Conservation (phyloP, 1,140 invertebrate genomes). For the Temnothorax nylanderi region DNA sequence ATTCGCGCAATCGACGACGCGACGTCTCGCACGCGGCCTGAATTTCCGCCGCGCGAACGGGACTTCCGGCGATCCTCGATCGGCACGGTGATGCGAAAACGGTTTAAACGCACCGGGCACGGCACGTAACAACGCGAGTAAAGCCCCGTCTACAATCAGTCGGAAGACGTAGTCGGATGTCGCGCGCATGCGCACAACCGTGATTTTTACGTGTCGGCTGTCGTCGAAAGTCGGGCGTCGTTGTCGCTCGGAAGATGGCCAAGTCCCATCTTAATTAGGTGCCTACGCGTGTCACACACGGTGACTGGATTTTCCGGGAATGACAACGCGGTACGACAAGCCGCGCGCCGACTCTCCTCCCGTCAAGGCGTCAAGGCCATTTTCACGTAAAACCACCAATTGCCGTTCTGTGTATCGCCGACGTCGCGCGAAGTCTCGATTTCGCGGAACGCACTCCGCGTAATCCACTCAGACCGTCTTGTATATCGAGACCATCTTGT, state of each 20-base stretch:
- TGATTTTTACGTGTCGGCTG: no score
- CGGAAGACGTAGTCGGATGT: no score
- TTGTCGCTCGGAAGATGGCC: no score
- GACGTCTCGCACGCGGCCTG: not conserved
- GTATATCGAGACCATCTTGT: not conserved
- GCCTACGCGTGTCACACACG: conserved; percentile 10
- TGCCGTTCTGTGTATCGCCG: not conserved
- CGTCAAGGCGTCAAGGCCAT: conserved; percentile 43
- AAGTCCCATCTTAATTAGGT: no score
- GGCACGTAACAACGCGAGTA: not conserved
- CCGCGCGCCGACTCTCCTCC: not conserved
- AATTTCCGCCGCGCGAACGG: not conserved
- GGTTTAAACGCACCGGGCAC: not conserved
- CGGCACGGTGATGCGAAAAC: not conserved
- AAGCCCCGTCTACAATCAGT: no score
- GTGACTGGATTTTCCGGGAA: conserved; percentile 58
- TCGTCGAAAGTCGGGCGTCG: no score
- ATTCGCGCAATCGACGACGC: not conserved
- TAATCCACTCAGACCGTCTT: not conserved
- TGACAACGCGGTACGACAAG: conserved; percentile 12
- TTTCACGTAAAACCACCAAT: conserved; percentile 6
- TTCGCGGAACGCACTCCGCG: conserved; percentile 42
- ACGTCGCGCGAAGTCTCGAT: not conserved
- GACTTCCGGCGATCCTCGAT: not conserved
- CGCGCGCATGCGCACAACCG: no score